Evolutionary conservation across 2,797 vertebrate genomes (phyloP), one percentile per base, ranked within the genome.

Genomic region (Amniataba percoides): DNA sequence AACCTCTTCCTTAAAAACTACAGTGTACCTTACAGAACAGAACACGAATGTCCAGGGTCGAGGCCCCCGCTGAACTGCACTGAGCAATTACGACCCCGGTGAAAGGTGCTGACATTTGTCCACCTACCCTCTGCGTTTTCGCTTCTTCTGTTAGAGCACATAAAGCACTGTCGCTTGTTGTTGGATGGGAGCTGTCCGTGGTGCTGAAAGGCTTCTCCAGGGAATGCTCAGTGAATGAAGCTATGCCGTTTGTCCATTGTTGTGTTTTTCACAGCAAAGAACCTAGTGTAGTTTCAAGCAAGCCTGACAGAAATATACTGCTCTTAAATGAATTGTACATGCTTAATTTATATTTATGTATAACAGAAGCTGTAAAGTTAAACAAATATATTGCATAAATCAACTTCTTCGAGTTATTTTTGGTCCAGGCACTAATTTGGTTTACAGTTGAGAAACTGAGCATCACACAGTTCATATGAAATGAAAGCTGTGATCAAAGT

Each of bases 401-500:
- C 31, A 8, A 2, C 60, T 57, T 23, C n/a, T 65, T 10, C 5
- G 10, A 60, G 49, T 53, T 68, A 31, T 77, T 70, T 46, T 43
- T 19, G 23, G 23, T 51, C 18, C 14, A 4, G 74, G 16, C n/a
- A 39, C 13, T 19, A 60, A 11, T 60, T 77, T 53, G 23, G 6
- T 25, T 39, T 46, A 27, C 21, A 19, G 53, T 39, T 1, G 43
- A 65, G 70, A 60, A 76, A 25, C 7, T 0, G n/a, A 40, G 34
- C 53, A 57, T 78, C 31, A 59, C 25, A 64, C 53, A 74, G 67
- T 74, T 45, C 67, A 72, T 71, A 60, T 77, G 52, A 59, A 62
- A 80, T 75, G 56, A 63, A 79, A 74, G 59, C 23, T 36, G 60
- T 68, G 74, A 74, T 81, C 39, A 76, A 74, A 77, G 61, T 56